Base-by-base conservation (phyloP, 2,888 invertebrate species). In the Melanotus villosus region DNA sequence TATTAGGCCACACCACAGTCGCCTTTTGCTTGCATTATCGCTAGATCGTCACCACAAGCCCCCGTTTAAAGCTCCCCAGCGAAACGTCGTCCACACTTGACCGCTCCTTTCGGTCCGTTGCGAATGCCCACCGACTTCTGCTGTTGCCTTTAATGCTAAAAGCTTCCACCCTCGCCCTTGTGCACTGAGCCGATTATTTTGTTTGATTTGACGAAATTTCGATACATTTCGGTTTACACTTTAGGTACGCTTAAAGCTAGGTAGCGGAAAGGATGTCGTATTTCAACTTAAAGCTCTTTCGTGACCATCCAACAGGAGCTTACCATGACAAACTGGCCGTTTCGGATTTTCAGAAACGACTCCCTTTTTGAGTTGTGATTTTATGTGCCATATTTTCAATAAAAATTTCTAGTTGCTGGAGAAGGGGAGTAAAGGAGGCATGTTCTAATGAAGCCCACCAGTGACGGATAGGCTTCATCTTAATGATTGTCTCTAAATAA, bases 61-160 rank as follows among this genome's bases (percentile, higher is more conserved):
- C 43, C 56, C 32, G 60, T 66, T 70, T 66, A 66, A 57, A 50
- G 63, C 65, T 63, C 65, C 70, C 47, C n/a, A 57, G 66, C 63
- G 70, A 38, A n/a, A 63, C 62, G 57, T 7, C 41, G 45, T 58
- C 47, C 23, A 60, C 69, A 69, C 69, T 69, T 69, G 69, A 69
- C 69, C 69, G 69, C 59, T 69, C 60, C 56, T 69, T 62, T 38
- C 60, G 59, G 60, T 59, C 65, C 56, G 26, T 23, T 69, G 69
- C 65, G 45, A 60, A 65, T 57, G 34, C 52, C 36, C 5, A 65
- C 45, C 59, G 68, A 68, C 68, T 68, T 65, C 65, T 69, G 58
- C 38, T n/a, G n/a, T n/a, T 59, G 60, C 65, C 38, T 65, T 69
- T 34, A 6, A 57, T 32, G 41, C 65, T 65, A 69, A 69, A 69